phyloP scores from a whole-genome alignment of 2,888 invertebrate genomes.

The Micropterix aruncella region DNA sequence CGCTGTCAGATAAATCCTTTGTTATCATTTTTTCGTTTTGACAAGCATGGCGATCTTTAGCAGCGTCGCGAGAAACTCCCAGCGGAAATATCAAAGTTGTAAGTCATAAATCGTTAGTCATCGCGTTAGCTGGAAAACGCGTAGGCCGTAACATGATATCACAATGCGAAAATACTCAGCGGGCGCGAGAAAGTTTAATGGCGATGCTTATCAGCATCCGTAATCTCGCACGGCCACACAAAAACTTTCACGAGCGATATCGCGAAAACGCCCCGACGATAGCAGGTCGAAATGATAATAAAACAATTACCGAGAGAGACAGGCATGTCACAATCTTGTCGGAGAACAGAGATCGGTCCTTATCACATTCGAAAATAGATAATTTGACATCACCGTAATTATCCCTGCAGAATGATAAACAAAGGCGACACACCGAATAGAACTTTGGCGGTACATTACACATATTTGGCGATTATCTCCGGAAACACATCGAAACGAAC shows the following conservation, averaged over 20 bases:
- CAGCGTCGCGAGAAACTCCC: background rate
- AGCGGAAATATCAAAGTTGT: constrained; percentile 1
- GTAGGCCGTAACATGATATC: constrained; percentile 45
- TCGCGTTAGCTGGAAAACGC: constrained; percentile 35
- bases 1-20: background rate
- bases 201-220: constrained; percentile 41
- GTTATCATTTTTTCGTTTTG: background rate
- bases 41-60: background rate
- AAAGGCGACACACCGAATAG: constrained; percentile 88
- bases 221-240: constrained; percentile 26
- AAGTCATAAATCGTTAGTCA: constrained; percentile 28
- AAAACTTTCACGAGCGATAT: constrained; percentile 40
- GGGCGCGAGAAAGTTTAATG: constrained; percentile 45
- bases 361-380: constrained; percentile 65
- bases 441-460: constrained; percentile 86
- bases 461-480: constrained; percentile 55
- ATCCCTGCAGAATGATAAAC: constrained; percentile 67
- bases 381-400: constrained; percentile 59
- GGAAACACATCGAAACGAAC: constrained; percentile 17
- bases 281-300: constrained; percentile 8
- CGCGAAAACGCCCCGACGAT: constrained; percentile 18
- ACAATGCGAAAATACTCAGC: constrained; percentile 45
- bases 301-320: constrained; percentile 59
- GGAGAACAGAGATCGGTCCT: constrained; percentile 51
- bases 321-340: constrained; percentile 67